Conservation (phyloP, 2,888 invertebrate genomes). For the Leptinotarsa haldemani region DNA sequence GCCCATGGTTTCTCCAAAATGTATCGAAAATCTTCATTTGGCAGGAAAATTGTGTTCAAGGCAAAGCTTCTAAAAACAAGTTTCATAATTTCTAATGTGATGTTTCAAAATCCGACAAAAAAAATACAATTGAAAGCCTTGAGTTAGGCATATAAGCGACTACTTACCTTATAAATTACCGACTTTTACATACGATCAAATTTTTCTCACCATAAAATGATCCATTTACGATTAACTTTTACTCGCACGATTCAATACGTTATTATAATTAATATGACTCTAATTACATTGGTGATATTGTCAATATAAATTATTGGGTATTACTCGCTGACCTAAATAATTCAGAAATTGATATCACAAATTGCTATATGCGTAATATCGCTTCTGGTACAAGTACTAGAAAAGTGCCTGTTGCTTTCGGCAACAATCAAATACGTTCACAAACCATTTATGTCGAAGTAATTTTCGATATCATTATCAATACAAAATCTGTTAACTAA, state of each 20-base stretch:
- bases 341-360: constrained; percentile 33
- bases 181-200: not conserved
- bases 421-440: not conserved
- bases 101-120: too few species aligned
- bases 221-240: constrained; percentile 1
- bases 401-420: constrained; percentile 14
- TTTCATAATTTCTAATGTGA: too few species aligned
- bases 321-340: constrained; percentile 37
- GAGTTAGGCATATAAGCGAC: not conserved
- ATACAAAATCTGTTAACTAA: not conserved
- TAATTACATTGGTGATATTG: constrained; percentile 27
- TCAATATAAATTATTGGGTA: constrained; percentile 38
- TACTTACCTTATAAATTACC: not conserved
- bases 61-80: too few species aligned
- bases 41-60: too few species aligned
- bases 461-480: not conserved
- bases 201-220: not conserved
- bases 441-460: not conserved
- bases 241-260: constrained; percentile 8
- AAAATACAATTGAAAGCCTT: too few species aligned
- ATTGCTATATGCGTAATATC: constrained; percentile 19
- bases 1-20: too few species aligned
- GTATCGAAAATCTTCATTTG: too few species aligned
- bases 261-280: constrained; percentile 19
- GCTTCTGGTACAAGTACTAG: constrained; percentile 8